Evolutionary conservation across 2,888 invertebrate genomes (phyloP), one percentile per base, ranked within the genome.

Genomic region (Drosophila mulleri): DNA sequence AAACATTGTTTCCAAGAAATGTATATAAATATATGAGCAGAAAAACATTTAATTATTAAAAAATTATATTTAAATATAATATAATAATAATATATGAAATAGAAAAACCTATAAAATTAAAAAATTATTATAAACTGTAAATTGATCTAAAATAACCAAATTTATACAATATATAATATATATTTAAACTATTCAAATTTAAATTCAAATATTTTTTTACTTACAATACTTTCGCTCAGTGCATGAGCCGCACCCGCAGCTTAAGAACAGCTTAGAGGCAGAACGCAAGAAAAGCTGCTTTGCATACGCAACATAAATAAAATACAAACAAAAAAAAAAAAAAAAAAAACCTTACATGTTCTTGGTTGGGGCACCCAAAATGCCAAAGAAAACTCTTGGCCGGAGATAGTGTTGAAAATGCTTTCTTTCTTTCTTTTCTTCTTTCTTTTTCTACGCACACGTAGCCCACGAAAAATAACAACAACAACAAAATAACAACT

Each of bases 281-380:
- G 26, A 48, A 26, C 47, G 5, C 23, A 64, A 85, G 59, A 39
- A 59, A 85, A 82, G 83, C 80, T 83, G 70, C 90, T 85, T 88
- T 88, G 84, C 84, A 85, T 89, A 85, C 56, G 64, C 69, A 57
- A 57, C 71, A 90, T 82, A 87, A 82, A 89, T 84, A 75, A 89
- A 75, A 65, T 72, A n/a, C n/a, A 53, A 48, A 29, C 29, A 14
- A 11, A 35, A 14, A 14, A 26, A 23, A 23, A 23, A 7, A 50
- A 20, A 50, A 45, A 47, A 47, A 26, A n/a, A 48, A 50, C n/a
- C 48, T 50, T 32, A 39, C 37, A 53, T 39, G 37, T 37, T 37
- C 26, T 39, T 41, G 54, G 41, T 29, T 23, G 57, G 47, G 63
- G 45, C 32, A 52, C 37, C 47, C 41, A 48, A 58, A 69, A 65